phyloP scores from a whole-genome alignment of 2,888 invertebrate species.

The Anoplius nigerrimus region DNA sequence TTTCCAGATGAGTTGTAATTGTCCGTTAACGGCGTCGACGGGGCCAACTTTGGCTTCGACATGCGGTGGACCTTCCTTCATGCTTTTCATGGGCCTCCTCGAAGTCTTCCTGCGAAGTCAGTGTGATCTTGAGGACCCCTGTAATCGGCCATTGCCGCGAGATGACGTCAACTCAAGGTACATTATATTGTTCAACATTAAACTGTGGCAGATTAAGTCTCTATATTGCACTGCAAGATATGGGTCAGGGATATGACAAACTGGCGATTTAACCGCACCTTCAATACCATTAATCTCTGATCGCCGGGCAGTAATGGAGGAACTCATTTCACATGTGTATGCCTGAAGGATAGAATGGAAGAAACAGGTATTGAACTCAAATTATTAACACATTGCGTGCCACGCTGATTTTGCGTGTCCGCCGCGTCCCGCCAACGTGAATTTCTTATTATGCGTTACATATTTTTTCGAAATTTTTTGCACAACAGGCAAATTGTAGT shows the following conservation, averaged over 20 bases:
- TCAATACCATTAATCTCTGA: slow-evolving; percentile 5
- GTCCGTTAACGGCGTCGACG: slow-evolving; percentile 84
- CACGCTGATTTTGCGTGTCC: no score
- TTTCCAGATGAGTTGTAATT: slow-evolving; percentile 81
- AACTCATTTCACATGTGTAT: neutral
- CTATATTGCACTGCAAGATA: slow-evolving; percentile 4
- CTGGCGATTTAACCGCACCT: slow-evolving; percentile 2
- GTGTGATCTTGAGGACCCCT: slow-evolving; percentile 91
- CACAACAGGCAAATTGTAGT: no score
- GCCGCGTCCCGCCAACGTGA: no score
- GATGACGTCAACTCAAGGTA: slow-evolving; percentile 66
- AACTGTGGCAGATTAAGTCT: neutral
- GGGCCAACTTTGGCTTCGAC: slow-evolving; percentile 91
- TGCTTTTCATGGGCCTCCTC: slow-evolving; percentile 92
- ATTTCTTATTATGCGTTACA: no score
- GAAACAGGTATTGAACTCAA: no score
- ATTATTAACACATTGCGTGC: no score
- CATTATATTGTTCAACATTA: neutral
- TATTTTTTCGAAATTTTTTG: no score
- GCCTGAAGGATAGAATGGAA: no score
- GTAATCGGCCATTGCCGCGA: slow-evolving; percentile 80
- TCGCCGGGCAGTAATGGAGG: slow-evolving; percentile 2
- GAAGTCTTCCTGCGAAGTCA: slow-evolving; percentile 91
- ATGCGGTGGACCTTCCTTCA: slow-evolving; percentile 89
- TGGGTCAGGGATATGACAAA: slow-evolving; percentile 15